Evolutionary conservation across 2,888 invertebrate genomes (phyloP), one percentile per base, ranked within the genome.

Genomic region (Diadegma fenestrale): DNA sequence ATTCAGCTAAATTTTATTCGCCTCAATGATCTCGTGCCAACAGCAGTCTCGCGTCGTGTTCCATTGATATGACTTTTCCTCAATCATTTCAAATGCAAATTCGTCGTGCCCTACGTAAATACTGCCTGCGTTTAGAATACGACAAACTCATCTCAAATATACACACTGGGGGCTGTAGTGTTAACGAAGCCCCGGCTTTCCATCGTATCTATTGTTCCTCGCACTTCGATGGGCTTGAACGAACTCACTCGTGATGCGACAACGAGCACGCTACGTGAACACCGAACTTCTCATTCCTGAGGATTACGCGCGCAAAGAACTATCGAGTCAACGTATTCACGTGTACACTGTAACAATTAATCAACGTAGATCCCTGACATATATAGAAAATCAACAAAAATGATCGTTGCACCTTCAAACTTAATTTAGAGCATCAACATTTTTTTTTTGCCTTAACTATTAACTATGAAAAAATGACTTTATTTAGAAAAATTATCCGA

Each of bases 121-220:
- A 76, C n/a, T 63, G 37, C 12, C 30, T 48, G 33, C 19, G 76
- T 64, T 26, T 17, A 48, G 64, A 48, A 48, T 51, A 64, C 4
- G 19, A 33, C 30, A n/a, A 45, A 64, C 51, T 48, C 76, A 64
- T 48, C 19, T 33, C 37, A 17, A 76, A 76, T 76, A 76, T 80
- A 72, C 14, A 80, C 71, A 72, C 26, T 26, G 12, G 17, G 0
- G 37, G 37, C 48, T 64, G 37, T 26, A 54, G 69, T n/a, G 45
- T 58, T 80, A 80, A 80, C 80, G 75, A 84, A 80, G 76, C 54
- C 48, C 14, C 26, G n/a, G 22, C 30, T 22, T 26, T 19, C 3
- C 6, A 58, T 26, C 58, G 64, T 33, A 43, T 71, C 37, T 63
- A 76, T 77, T 63, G 63, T 64, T 45, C 22, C 22, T 48, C 14